Evolutionary conservation across 1,140 invertebrate genomes (phyloP).

Genomic region (Eriocheir sinensis): DNA sequence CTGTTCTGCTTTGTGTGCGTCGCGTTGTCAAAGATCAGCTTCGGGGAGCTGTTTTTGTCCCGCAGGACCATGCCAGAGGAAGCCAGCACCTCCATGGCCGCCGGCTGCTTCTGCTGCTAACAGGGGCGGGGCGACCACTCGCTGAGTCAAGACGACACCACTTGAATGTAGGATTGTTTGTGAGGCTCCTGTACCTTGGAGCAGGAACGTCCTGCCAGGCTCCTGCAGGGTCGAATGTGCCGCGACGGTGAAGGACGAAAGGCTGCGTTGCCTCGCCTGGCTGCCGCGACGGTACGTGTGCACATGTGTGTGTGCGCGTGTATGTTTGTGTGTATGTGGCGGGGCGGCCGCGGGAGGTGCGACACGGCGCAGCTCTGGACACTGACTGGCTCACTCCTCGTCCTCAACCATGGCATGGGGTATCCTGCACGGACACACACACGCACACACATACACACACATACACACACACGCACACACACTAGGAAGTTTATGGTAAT

Average conservation of each 20-base stretch:
- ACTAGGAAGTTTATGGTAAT: neutral
- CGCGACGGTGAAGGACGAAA: neutral
- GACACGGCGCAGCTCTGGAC: neutral
- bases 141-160: neutral
- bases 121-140: neutral
- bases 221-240: neutral
- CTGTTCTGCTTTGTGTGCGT: neutral
- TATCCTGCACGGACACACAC: neutral
- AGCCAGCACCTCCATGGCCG: neutral
- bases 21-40: slow-evolving; percentile 60
- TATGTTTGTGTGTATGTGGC: too few species aligned
- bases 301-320: slow-evolving; percentile 20
- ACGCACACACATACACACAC: slow-evolving; percentile 22
- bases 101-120: neutral
- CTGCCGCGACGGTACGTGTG: neutral
- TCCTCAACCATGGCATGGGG: neutral
- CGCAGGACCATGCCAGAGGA: slow-evolving; percentile 49
- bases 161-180: neutral
- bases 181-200: neutral
- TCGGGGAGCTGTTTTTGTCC: slow-evolving; percentile 46
- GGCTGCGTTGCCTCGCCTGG: neutral
- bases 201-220: too few species aligned
- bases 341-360: neutral
- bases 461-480: slow-evolving; percentile 8
- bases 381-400: neutral